A percentile compares a stretch with the other conserved stretches of the same genome.
These are phyloP conservation scores for Micromussa lordhowensis DNA, from an alignment of 92 coral and sea anemone genomes.

Conservation along the genomic window DNA sequence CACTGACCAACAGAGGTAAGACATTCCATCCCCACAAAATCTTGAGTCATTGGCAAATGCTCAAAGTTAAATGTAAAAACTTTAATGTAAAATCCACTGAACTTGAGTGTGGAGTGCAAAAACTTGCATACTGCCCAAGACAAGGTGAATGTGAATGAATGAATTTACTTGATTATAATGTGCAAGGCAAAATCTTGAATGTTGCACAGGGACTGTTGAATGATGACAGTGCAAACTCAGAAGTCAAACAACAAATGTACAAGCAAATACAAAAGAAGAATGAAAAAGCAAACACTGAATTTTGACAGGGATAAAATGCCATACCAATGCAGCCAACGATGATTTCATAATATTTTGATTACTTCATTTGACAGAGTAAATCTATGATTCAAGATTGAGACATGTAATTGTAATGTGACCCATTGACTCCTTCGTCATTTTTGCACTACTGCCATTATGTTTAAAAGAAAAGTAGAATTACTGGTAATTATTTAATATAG, in stretches of 20 bases:
- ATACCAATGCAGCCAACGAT: not conserved
- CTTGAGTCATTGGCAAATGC: not conserved
- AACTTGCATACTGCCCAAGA: not conserved
- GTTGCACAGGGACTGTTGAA: not conserved
- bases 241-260: too few relatives aligned
- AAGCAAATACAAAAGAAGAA: too few relatives aligned
- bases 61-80: not conserved
- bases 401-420: not conserved
- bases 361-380: not conserved
- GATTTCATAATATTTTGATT: not conserved
- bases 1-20: not conserved
- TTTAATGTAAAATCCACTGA: not conserved
- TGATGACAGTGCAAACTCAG: too few relatives aligned
- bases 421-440: not conserved
- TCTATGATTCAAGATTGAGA: not conserved
- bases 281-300: not conserved
- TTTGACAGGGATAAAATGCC: not conserved
- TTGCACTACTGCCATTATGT: not conserved
- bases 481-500: not conserved
- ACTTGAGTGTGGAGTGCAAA: not conserved
- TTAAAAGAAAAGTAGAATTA: not conserved
- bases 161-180: too few relatives aligned
- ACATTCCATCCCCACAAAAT: not conserved
- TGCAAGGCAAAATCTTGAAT: too few relatives aligned
- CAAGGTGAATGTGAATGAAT: slow-evolving; percentile 2